Base-by-base conservation (phyloP, 2,113 vertebrate genomes). In the Austrofundulus limnaeus region DNA sequence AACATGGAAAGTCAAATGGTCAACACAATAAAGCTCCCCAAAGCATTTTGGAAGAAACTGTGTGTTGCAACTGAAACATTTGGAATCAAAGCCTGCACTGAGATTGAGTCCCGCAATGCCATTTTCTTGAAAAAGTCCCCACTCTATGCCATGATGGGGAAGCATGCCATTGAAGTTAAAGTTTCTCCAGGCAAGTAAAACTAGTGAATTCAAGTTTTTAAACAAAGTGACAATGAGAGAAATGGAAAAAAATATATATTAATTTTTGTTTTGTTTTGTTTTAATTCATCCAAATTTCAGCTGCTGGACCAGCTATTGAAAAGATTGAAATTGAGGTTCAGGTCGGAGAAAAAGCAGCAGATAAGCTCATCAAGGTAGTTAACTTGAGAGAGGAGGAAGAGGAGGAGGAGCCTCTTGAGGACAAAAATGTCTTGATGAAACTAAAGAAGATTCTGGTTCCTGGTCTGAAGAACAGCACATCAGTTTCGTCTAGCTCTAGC, bases 261-360 rank as follows among this genome's bases (percentile, higher is more conserved):
- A 4, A 0, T n/a, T n/a, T n/a, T n/a, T n/a, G n/a, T n/a, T n/a
- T n/a, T n/a, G n/a, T n/a, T n/a, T n/a, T n/a, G n/a, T n/a, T n/a
- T n/a, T n/a, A n/a, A 51, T 77, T 34, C 52, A 51, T 59, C 60
- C 77, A 17, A 11, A 39, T 74, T 85, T 17, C 21, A 91, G 90
- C 43, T 81, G 83, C 85, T 78, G 93, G 83, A 54, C 77, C 80
- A 78, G 67, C 56, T 2, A 61, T 94, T 46, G 91, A 94, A 77
- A 95, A 86, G 87, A 88, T 95, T 45, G 85, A 91, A 71, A 14
- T 94, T 77, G 93, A 96, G 63, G 57, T 94, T 55, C 91, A 94
- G 41, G 53, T 89, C 49, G 92, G 93, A 83, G 77, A 90, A 11
- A 89, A 62, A 70, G 90, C 92, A 75, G 89, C 89, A 70, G 89